phyloP scores from a whole-genome alignment of 2,113 vertebrate genomes.

The Cyphomyrus discorhynchus region DNA sequence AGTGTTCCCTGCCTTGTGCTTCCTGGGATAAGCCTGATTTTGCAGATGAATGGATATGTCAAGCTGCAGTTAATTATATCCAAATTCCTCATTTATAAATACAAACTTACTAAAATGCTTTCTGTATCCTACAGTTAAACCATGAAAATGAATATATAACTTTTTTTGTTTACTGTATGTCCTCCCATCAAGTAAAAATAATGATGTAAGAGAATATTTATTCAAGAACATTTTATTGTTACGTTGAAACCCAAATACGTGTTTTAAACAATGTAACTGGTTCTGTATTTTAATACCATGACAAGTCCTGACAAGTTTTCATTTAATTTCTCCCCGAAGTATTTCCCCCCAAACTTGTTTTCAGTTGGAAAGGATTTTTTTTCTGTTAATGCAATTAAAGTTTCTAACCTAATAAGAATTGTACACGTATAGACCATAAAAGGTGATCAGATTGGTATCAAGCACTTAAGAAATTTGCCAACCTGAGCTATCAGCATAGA shows the following conservation, averaged over 20 bases:
- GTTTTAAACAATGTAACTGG: slow-evolving; percentile 61
- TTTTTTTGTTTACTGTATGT: not conserved
- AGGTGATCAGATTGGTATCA: slow-evolving; percentile 78
- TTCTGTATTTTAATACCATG: slow-evolving; percentile 58
- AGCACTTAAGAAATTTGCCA: slow-evolving; percentile 69
- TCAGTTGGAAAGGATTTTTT: slow-evolving; percentile 20
- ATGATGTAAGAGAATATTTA: slow-evolving; percentile 21
- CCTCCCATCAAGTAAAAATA: not conserved
- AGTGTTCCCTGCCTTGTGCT: not conserved
- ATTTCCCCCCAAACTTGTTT: slow-evolving; percentile 17
- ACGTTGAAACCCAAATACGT: slow-evolving; percentile 57
- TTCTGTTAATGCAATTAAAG: slow-evolving; percentile 48
- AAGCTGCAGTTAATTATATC: not conserved
- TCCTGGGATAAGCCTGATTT: not conserved
- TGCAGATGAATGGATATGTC: not conserved
- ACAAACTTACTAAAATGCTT: not conserved
- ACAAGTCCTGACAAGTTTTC: slow-evolving; percentile 50
- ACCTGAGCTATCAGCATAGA: slow-evolving; percentile 49
- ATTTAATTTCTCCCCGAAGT: slow-evolving; percentile 3
- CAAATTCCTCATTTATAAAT: not conserved
- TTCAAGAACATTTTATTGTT: slow-evolving; percentile 63
- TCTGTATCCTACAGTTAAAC: not conserved
- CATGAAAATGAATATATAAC: not conserved
- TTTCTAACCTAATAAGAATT: slow-evolving; percentile 55
- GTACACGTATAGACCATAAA: slow-evolving; percentile 79